Conservation (phyloP, 2,888 invertebrate genomes). For the Hypselothyrea guttata region DNA sequence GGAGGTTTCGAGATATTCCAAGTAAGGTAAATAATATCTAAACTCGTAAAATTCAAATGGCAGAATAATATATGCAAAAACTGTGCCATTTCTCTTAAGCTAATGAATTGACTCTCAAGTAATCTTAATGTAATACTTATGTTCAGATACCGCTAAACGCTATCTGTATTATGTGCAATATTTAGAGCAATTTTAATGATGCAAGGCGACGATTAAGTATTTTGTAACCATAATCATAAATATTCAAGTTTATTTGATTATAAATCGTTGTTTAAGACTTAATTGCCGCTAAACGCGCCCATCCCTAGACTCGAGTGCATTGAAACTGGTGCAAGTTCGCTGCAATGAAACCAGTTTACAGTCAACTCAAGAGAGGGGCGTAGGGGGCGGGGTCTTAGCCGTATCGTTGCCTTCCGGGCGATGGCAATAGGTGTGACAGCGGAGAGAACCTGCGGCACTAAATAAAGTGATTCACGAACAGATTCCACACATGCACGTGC, state of each 20-base stretch:
- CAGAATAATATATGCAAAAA: too few relatives aligned
- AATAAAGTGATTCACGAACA: constrained; percentile 71
- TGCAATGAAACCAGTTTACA: constrained; percentile 65
- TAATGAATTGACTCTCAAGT: too few relatives aligned
- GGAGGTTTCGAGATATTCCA: too few relatives aligned
- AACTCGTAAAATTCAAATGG: too few relatives aligned
- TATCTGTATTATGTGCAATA: background rate
- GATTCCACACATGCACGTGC: constrained; percentile 38
- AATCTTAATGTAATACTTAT: too few relatives aligned
- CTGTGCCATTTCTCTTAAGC: too few relatives aligned
- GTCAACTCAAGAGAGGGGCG: background rate
- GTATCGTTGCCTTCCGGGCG: constrained; percentile 65
- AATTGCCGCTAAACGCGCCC: constrained; percentile 5
- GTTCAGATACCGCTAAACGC: too few relatives aligned
- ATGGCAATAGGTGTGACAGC: constrained; percentile 24
- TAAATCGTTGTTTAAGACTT: constrained; percentile 1
- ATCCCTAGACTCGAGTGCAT: constrained; percentile 57
- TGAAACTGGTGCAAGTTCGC: constrained; percentile 74
- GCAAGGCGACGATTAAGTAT: background rate
- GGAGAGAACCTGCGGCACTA: constrained; percentile 43
- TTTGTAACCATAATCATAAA: too few relatives aligned
- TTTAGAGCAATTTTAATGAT: constrained; percentile 1
- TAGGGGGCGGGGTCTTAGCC: background rate
- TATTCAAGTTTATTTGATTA: too few relatives aligned
- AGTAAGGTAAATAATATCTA: too few relatives aligned